A percentile compares a stretch with the other conserved stretches of the same genome.
Conservation (phyloP, 1,140 invertebrate genomes). For the Halictus rubicundus region DNA sequence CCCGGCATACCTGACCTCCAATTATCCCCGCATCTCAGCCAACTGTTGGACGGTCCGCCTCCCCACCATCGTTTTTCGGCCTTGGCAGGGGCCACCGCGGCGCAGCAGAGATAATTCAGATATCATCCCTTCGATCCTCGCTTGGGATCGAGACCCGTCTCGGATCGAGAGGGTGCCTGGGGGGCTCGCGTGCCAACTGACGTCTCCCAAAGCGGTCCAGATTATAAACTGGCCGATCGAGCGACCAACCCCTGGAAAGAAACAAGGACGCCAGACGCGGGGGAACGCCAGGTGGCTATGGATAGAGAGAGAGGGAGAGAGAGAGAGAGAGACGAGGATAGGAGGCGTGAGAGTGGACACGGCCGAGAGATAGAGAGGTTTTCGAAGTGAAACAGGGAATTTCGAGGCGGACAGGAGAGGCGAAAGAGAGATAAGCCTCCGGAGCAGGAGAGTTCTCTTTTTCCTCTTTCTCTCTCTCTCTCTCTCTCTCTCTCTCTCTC, state of each 20-base stretch:
- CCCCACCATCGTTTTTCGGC: constrained; percentile 14
- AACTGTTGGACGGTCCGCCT: constrained; percentile 54
- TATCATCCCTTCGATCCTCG: constrained; percentile 67
- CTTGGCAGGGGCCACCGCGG: constrained; percentile 49
- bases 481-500: background rate
- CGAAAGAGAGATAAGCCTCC: background rate
- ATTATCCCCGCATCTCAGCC: constrained; percentile 70
- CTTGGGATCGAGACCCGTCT: constrained; percentile 39
- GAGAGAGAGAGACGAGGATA: background rate
- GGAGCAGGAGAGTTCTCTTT: constrained; percentile 30
- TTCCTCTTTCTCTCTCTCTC: background rate
- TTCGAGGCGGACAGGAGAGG: background rate
- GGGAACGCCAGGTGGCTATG: too few species aligned
- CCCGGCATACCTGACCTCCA: constrained; percentile 68
- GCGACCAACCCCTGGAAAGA: constrained; percentile 9
- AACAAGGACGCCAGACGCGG: background rate
- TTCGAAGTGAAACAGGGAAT: constrained; percentile 1
- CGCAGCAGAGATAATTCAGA: constrained; percentile 67
- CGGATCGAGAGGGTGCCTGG: constrained; percentile 51
- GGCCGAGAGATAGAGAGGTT: constrained; percentile 4
- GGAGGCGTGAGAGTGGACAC: background rate
- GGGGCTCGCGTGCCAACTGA: constrained; percentile 73
- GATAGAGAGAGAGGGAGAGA: background rate
- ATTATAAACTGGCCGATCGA: constrained; percentile 64
- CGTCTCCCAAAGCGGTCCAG: constrained; percentile 62